Base-by-base conservation (phyloP, 1,140 invertebrate species). In the Ceratina calcarata region DNA sequence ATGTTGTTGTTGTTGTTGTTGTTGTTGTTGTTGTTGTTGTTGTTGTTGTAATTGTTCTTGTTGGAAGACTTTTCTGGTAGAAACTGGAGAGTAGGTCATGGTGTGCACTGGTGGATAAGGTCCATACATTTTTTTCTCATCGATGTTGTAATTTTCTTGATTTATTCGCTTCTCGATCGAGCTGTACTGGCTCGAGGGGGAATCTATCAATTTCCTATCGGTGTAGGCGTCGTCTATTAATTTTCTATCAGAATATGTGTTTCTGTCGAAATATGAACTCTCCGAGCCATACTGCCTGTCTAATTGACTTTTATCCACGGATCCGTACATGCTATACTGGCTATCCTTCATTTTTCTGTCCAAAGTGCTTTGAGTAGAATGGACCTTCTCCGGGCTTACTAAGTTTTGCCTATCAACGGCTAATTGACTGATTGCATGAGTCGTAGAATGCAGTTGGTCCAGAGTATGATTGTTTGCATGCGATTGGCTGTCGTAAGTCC, bases 321-420 rank as follows among this genome's bases (percentile, higher is more conserved):
- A 83, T 8, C 85, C 71, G 24, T 89, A 88, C 1, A 84, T 82
- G n/a, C 82, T 79, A 12, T 89, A 90, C 4, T 89, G 88, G n/a
- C 66, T 86, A n/a, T 91, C 89, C 45, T 92, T 92, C 89, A 91
- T 91, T 68, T 89, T 92, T 10, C 82, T 89, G 37, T 92, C 91
- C 1, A 93, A 73, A 3, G 91, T 92, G 60, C 81, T 92, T 24
- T 92, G 91, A 0, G 92, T 93, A 0, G 89, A 90, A 51, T 90
- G 78, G 0, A 92, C 91, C 66, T 93, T 92, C 55, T 93, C 91
- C 12, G 92, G 91, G 71, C 91, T 92, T 8, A 91, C 86, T 18
- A 93, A 82, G 37, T 87, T 88, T 51, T 91, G 86, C 16, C 89
- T 85, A 68, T 91, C 88, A 24, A 88, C 86, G 16, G 81, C 67